Conservation (phyloP, 1,140 invertebrate genomes). For the Drosophila sechellia region DNA sequence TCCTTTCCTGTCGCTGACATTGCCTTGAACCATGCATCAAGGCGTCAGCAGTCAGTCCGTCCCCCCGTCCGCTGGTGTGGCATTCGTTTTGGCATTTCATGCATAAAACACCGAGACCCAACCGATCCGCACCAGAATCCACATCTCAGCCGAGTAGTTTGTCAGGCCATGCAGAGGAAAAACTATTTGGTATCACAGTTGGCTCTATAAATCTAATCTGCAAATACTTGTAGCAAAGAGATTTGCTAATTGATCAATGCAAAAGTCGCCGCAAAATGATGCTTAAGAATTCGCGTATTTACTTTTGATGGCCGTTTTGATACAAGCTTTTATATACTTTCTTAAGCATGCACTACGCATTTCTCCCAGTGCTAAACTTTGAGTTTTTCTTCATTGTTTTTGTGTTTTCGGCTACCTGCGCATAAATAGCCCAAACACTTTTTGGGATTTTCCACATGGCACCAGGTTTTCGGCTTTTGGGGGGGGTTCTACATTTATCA, state of each 20-base stretch:
- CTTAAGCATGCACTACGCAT: background rate
- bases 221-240: no score
- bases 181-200: background rate
- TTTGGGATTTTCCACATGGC: conserved; percentile 63
- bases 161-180: conserved; percentile 52
- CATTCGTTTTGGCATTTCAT: conserved; percentile 75
- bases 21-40: conserved; percentile 76
- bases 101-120: conserved; percentile 59
- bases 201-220: background rate
- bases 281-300: background rate
- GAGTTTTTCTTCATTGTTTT: conserved; percentile 46
- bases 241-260: no score
- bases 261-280: no score
- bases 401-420: conserved; percentile 60
- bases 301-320: background rate
- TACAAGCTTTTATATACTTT: no score
- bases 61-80: conserved; percentile 46
- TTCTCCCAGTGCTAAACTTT: background rate
- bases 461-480: conserved; percentile 38
- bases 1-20: conserved; percentile 47
- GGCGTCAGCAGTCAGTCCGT: conserved; percentile 64
- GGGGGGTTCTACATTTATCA: conserved; percentile 74
- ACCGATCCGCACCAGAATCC: conserved; percentile 38
- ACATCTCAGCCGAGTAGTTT: conserved; percentile 56
- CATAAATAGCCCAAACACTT: conserved; percentile 79